Percentiles rank a stretch among this genome's conserved stretches.
Evolutionary conservation across 2,113 vertebrate species (phyloP).

Genomic region (Carassius gibelio): DNA sequence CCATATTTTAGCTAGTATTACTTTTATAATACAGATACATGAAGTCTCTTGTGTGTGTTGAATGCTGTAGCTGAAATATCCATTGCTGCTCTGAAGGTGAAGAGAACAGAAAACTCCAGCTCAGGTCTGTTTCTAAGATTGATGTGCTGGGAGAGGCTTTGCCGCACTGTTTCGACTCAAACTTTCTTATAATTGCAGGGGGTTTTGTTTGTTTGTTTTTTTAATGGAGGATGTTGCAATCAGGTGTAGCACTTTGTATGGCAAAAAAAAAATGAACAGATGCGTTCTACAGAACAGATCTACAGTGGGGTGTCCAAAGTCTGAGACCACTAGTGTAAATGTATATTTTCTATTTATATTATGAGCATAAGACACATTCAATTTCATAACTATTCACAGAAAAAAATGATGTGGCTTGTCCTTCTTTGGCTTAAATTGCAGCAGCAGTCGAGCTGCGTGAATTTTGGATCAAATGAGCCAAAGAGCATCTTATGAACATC

Average conservation of each 20-base stretch:
- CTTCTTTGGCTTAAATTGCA: too few species aligned
- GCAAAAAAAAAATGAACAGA: neutral
- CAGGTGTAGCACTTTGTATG: neutral
- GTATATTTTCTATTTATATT: neutral
- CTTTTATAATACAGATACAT: constrained; percentile 1
- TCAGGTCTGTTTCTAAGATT: constrained; percentile 40
- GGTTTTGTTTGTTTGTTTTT: neutral
- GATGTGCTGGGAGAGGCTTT: constrained; percentile 29
- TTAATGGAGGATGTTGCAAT: neutral
- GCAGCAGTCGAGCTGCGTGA: too few species aligned
- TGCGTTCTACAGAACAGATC: neutral
- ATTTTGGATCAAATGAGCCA: too few species aligned
- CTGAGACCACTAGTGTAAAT: neutral
- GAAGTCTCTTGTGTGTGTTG: neutral
- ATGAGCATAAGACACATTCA: neutral
- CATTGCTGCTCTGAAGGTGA: constrained; percentile 38
- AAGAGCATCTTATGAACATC: neutral
- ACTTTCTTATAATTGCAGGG: neutral
- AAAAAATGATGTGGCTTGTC: too few species aligned
- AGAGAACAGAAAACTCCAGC: constrained; percentile 15
- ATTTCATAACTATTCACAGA: too few species aligned
- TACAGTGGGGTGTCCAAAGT: constrained; percentile 1
- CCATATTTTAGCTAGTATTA: constrained; percentile 2
- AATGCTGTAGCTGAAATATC: constrained; percentile 31
- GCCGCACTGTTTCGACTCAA: constrained; percentile 8